Evolutionary conservation across 2,888 invertebrate species (phyloP), one percentile per base, ranked within the genome.

Genomic region (Patella ulyssiponensis): DNA sequence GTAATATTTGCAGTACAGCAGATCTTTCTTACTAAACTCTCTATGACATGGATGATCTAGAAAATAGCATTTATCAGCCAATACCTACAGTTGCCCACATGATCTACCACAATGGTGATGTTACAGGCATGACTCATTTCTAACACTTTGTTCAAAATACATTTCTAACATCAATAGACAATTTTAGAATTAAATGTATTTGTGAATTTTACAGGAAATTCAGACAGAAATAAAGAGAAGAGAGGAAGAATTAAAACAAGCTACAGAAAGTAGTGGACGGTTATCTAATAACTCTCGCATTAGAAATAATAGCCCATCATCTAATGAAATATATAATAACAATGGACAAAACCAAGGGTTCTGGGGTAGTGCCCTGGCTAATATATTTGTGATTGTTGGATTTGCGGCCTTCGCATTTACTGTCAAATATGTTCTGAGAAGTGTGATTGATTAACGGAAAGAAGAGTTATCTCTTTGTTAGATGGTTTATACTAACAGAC

Each of bases 371-470:
- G 95, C 96, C 84, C 92, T 97, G 88, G 95, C 96, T 84, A 98
- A 98, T 93, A 93, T 97, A 86, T 94, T 96, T 92, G 96, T 98
- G 86, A 94, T 98, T 80, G 94, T 97, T 85, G 96, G 97, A 83
- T 96, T 98, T 92, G 96, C 96, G 84, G 95, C 96, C 84, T 97
- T 98, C 92, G 97, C 97, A 73, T 96, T 96, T 90, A 95, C 96
- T 91, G 98, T 98, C 80, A 97, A 97, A 94, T 97, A 96, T 93
- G 97, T 98, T 84, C 82, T 90, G 53, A 82, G 84, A 74, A 89
- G 86, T 79, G 82, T 89, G 33, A 87, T 89, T 33, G 90, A 90
- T 77, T 88, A 81, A 77, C 17, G 27, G 71, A 5, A 15, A 20
- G 27, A 44, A 44, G 44, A 44, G 33, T 33, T 33, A 33, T 44